These are phyloP conservation scores for Eudyptes chrysolophus DNA, from an alignment of 2,113 vertebrate genomes.

Conservation along the genomic window DNA sequence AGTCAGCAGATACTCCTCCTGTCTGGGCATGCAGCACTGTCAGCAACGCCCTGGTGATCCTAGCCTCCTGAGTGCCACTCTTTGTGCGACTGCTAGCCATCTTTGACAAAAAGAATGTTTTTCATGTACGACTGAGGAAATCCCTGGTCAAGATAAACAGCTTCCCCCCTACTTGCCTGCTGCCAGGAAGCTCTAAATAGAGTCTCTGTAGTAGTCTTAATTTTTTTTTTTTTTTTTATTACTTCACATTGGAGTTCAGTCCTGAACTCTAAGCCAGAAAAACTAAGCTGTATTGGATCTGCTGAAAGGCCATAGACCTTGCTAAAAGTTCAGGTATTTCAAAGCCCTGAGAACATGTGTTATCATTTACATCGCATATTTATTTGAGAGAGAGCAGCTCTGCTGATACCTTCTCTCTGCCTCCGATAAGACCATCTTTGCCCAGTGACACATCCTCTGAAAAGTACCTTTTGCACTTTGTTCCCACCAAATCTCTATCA, in stretches of 20 bases:
- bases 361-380: neutral
- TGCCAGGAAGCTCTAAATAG: conserved; percentile 75
- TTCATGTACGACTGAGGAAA: conserved; percentile 64
- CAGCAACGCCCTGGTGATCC: neutral
- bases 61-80: conserved; percentile 52
- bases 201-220: conserved; percentile 56
- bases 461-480: neutral
- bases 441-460: neutral
- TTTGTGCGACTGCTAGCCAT: conserved; percentile 34
- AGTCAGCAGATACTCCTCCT: conserved; percentile 31
- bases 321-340: conserved; percentile 41
- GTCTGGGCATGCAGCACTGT: neutral
- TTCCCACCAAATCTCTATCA: neutral
- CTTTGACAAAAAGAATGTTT: conserved; percentile 57
- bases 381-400: neutral
- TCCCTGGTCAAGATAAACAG: conserved; percentile 69
- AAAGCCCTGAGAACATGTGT: neutral
- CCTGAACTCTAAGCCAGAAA: conserved; percentile 48
- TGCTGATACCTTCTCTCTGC: neutral
- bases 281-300: conserved; percentile 56
- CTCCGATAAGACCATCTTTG: neutral
- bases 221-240: neutral
- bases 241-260: conserved; percentile 47
- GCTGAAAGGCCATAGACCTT: conserved; percentile 55
- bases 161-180: neutral